Percentiles rank a stretch among this genome's conserved stretches.
These are phyloP conservation scores for Cheilosia soror DNA, from an alignment of 2,888 invertebrate species.

Conservation along the genomic window DNA sequence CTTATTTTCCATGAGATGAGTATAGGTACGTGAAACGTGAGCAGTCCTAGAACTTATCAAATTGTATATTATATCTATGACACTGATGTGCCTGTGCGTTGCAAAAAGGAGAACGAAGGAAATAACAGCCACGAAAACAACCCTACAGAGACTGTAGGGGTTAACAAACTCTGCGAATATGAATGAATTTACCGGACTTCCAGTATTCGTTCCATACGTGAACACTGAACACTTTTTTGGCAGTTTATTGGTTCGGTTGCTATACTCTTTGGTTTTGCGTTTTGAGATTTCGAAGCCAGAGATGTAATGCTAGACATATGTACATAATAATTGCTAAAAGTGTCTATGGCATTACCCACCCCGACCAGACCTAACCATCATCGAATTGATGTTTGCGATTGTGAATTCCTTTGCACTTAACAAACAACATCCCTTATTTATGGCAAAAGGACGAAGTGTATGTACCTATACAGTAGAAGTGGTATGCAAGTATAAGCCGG, in stretches of 20 bases:
- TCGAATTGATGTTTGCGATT: background rate
- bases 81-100: background rate
- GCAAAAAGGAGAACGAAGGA: constrained; percentile 26
- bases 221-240: constrained; percentile 2
- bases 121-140: constrained; percentile 22
- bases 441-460: too few species aligned
- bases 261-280: background rate
- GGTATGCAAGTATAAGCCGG: too few species aligned
- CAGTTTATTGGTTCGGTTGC: background rate
- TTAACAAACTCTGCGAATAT: constrained; percentile 39
- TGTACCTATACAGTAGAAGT: too few species aligned
- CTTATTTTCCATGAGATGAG: too few species aligned
- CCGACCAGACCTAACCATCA: background rate
- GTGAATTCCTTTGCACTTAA: background rate
- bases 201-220: background rate
- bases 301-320: too few species aligned
- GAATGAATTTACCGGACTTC: constrained; percentile 7
- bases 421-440: too few species aligned
- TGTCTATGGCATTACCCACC: background rate
- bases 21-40: background rate
- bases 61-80: constrained; percentile 20
- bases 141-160: background rate
- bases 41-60: constrained; percentile 22
- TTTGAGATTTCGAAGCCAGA: too few species aligned
- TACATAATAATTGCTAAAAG: background rate